Conservation (phyloP, 2,797 vertebrate genomes). For the Cryptoprocta ferox region DNA sequence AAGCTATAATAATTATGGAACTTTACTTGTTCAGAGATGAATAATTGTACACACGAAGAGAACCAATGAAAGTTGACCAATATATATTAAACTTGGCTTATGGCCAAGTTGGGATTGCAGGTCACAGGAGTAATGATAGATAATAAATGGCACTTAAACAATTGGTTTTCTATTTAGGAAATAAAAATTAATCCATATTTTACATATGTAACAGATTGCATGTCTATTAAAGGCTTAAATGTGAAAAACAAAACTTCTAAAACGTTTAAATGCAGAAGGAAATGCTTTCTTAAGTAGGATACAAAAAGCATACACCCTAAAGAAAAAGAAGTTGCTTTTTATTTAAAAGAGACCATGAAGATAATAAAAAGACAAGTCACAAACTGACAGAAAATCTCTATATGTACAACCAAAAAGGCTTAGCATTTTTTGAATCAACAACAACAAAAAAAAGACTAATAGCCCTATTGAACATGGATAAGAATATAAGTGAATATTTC, state of each 20-base stretch:
- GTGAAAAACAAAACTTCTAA: conserved; percentile 2
- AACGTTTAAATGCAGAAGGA: neutral
- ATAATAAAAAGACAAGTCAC: neutral
- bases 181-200: neutral
- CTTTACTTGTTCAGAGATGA: neutral
- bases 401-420: neutral
- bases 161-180: conserved; percentile 14
- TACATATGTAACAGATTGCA: neutral
- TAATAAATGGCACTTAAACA: neutral
- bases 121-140: neutral
- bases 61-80: neutral
- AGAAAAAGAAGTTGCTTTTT: neutral
- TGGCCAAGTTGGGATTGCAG: neutral
- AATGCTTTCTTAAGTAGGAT: neutral
- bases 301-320: neutral
- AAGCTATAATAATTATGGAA: neutral
- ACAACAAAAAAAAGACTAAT: neutral
- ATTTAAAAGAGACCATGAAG: neutral
- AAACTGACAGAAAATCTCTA: neutral
- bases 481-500: neutral
- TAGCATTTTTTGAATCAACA: neutral
- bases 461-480: neutral
- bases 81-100: neutral
- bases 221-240: neutral
- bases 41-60: neutral